Percentiles rank a stretch among this genome's conserved stretches.
Conservation (phyloP, 1,140 invertebrate species). For the Rhagoletis zephyria region DNA sequence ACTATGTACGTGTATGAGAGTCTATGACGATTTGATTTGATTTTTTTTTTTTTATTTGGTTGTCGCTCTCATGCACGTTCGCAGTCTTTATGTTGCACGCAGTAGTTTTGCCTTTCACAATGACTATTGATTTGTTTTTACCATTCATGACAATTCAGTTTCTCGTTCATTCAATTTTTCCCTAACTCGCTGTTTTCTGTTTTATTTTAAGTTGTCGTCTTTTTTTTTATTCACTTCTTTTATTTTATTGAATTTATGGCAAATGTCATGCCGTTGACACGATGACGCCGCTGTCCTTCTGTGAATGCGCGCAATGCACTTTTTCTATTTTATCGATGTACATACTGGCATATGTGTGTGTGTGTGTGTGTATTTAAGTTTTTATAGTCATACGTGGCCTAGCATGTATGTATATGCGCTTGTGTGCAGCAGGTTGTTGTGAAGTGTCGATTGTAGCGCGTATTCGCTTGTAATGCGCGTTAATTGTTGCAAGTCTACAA, state of each 20-base stretch:
- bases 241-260: constrained; percentile 30
- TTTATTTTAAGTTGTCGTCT: background rate
- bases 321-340: background rate
- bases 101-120: constrained; percentile 22
- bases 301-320: background rate
- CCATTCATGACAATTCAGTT: constrained; percentile 14
- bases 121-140: constrained; percentile 35
- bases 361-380: background rate
- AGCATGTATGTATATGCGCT: too few species aligned
- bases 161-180: constrained; percentile 2
- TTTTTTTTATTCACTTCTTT: background rate
- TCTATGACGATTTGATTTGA: too few species aligned
- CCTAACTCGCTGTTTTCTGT: background rate
- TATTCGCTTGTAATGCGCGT: constrained; percentile 29
- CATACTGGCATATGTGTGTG: too few species aligned
- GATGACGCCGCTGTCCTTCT: constrained; percentile 22
- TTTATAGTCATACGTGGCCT: too few species aligned
- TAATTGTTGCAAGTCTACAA: constrained; percentile 16
- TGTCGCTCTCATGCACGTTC: background rate
- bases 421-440: background rate
- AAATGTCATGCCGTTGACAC: constrained; percentile 8
- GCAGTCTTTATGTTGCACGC: background rate
- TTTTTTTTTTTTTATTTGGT: background rate
- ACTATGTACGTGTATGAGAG: background rate
- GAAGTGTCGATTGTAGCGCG: constrained; percentile 18